Evolutionary conservation across 2,113 vertebrate species (phyloP).

Genomic region (Mustelus asterias): DNA sequence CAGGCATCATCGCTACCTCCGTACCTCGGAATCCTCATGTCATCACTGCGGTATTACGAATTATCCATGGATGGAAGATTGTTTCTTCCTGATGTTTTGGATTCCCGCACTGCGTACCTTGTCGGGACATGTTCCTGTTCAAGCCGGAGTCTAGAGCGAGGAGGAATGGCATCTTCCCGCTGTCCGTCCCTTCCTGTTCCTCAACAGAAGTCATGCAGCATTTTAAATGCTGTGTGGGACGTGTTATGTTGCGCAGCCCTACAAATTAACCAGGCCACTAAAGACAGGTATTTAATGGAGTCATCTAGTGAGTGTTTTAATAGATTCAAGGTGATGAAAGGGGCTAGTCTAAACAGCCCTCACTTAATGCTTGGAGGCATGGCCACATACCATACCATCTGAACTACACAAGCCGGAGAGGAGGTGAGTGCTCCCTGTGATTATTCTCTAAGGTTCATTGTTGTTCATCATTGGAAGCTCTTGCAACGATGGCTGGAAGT

Average conservation of each 20-base stretch:
- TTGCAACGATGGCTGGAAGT: not conserved
- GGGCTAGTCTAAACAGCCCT: not conserved
- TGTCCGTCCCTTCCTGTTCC: not conserved
- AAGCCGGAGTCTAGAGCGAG: not conserved
- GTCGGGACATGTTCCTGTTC: not conserved
- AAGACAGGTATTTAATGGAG: not conserved
- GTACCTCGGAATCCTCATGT: not conserved
- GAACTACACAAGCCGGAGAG: too few species aligned
- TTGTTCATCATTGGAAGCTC: not conserved
- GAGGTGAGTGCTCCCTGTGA: not conserved
- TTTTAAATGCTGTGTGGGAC: not conserved
- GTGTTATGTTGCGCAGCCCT: not conserved
- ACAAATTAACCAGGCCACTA: conserved; percentile 19
- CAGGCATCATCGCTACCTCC: not conserved
- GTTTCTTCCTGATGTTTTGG: not conserved
- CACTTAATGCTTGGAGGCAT: not conserved
- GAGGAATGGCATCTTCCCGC: not conserved
- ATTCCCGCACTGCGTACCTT: not conserved
- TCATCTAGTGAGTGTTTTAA: not conserved
- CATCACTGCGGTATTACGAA: not conserved
- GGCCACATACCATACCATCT: not conserved
- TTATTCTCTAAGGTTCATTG: not conserved
- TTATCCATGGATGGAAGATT: not conserved
- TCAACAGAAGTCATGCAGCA: not conserved
- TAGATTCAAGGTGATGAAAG: not conserved